Evolutionary conservation across 1,140 invertebrate species (phyloP), one percentile per base, ranked within the genome.

Genomic region (Trichoplusia ni): DNA sequence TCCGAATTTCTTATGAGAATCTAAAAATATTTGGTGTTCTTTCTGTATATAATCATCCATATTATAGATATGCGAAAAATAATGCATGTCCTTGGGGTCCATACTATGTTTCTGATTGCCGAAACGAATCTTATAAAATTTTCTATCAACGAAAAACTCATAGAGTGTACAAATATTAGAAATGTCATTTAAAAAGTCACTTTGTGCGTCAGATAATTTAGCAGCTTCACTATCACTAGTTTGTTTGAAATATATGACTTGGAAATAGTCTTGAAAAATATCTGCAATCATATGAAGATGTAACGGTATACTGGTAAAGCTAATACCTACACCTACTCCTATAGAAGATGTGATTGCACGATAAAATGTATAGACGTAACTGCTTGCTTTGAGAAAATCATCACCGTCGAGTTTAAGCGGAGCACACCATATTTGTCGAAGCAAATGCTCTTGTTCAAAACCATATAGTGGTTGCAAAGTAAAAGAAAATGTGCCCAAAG

Each of bases 1-100:
- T 11, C 44, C 44, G 25, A 47, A 9, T 13, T 33, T 60, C 35
- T 60, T 60, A 21, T 60, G 56, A 11, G n/a, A 46, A n/a, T 60
- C n/a, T 21, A 47, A 8, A 31, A 47, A 60, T 4, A 46, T 18
- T 23, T 31, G n/a, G n/a, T n/a, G n/a, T 60, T 7, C 25, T 14
- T 35, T 46, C 56, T n/a, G n/a, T n/a, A n/a, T n/a, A 13, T 13
- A 46, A 8, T 47, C 56, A 9, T 23, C 9, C 9, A 35, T 47
- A 18, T 31, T 46, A 7, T 25, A 33, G 18, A 35, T 35, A 14
- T 46, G 27, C 2, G 56, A 29, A 29, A n/a, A n/a, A n/a, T n/a
- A n/a, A n/a, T n/a, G n/a, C n/a, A n/a, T n/a, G n/a, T 47, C 38
- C 40, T 38, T 54, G 25, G 14, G 6, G 25, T 38, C 23, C 2